Base-by-base conservation (phyloP, 2,888 invertebrate species). In the Helobdella robusta region DNA sequence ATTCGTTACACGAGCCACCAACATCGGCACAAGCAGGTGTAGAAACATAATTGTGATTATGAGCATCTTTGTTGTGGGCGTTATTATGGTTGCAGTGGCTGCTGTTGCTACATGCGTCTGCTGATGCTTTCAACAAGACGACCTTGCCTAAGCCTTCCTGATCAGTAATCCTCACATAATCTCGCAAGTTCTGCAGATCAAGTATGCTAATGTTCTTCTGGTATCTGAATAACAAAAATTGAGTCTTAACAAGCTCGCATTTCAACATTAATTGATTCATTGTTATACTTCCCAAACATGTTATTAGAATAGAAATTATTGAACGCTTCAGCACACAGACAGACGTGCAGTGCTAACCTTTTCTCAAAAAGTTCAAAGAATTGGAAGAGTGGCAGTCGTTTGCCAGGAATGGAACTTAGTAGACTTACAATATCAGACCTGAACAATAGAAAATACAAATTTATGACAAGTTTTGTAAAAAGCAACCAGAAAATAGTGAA, bases 341-440 rank as follows among this genome's bases (percentile, higher is more conserved):
- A 20, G 8, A 20, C 59, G 30, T 8, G 32, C 59, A 54, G 2
- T 5, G 48, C 61, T n/a, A 8, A 80, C 79, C 89, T 85, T 72
- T 86, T 86, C 71, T 90, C 89, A 76, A 88, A 88, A 67, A 89
- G 83, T 76, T 91, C 89, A 59, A 90, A 84, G 70, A 92, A 85
- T 74, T 88, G 86, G 72, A 89, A 86, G 0, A 91, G 81, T 0
- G 90, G 89, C 71, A 91, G 82, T 64, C 84, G 83, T 74, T 86
- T 84, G 2, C 85, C 85, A 30, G 87, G 87, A 48, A 88, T 88
- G 75, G 89, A 89, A 69, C 84, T 83, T 23, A 91, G 82, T 46
- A 90, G 81, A 66, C 86, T 84, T 0, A 88, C 83, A 1, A 89
- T 86, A 73, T 89, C 85, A 0, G 85, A 84, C 68, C 86, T 81